Percentiles rank a stretch among this genome's conserved stretches.
Conservation (phyloP, 2,797 vertebrate species). For the Microctenopoma lineatum region DNA sequence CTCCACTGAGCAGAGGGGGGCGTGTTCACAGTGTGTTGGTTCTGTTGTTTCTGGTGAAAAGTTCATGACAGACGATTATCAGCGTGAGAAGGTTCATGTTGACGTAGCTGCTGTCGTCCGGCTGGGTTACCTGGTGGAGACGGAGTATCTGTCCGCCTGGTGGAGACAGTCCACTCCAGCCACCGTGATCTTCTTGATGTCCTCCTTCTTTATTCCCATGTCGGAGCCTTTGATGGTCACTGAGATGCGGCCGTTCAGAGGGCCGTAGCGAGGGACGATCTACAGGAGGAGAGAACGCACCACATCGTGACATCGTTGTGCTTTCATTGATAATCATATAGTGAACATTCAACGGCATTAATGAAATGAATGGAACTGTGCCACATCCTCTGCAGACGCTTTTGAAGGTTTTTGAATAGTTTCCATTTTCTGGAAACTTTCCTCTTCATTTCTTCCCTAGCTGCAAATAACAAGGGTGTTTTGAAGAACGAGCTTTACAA, state of each 20-base stretch:
- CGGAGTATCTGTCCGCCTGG: slow-evolving; percentile 87
- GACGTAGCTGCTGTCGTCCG: too few species aligned
- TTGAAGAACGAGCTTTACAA: not conserved
- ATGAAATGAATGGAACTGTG: too few species aligned
- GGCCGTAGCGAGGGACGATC: slow-evolving; percentile 91
- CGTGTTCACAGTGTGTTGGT: too few species aligned
- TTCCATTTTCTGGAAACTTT: not conserved
- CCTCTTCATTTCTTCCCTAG: not conserved
- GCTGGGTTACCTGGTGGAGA: slow-evolving; percentile 87
- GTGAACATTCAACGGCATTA: too few species aligned
- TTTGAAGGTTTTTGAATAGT: too few species aligned
- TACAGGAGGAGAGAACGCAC: slow-evolving; percentile 50
- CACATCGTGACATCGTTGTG: too few species aligned
- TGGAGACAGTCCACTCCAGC: slow-evolving; percentile 87
- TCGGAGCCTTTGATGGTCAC: slow-evolving; percentile 95
- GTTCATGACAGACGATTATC: slow-evolving; percentile 2
- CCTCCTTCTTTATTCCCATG: slow-evolving; percentile 88
- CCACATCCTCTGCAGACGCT: too few species aligned
- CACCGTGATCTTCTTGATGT: slow-evolving; percentile 88
- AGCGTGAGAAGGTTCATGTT: not conserved
- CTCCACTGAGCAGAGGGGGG: too few species aligned
- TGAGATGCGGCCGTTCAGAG: slow-evolving; percentile 86
- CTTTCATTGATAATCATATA: too few species aligned
- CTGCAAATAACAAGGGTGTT: not conserved
- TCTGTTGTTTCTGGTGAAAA: slow-evolving; percentile 2